Evolutionary conservation across 2,113 vertebrate genomes (phyloP).

Genomic region (Engystomops pustulosus): DNA sequence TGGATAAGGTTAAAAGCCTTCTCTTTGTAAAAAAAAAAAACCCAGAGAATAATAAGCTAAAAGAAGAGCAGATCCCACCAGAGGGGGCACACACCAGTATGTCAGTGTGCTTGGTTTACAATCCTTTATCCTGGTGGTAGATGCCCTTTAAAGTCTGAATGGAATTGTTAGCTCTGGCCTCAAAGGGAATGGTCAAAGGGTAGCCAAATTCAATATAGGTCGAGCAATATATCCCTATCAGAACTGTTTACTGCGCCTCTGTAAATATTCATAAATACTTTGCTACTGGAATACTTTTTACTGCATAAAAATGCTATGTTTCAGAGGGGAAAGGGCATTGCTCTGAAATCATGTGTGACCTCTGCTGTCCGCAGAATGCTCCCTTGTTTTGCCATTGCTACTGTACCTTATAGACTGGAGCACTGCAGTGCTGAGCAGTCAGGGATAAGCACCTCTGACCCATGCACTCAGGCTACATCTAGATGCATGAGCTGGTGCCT

Average conservation of each 20-base stretch:
- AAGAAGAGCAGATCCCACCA: no score
- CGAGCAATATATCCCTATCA: no score
- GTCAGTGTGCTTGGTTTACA: no score
- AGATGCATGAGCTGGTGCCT: slow-evolving; percentile 1
- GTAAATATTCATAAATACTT: slow-evolving; percentile 13
- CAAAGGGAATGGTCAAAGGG: no score
- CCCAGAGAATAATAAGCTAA: no score
- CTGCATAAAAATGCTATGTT: not conserved
- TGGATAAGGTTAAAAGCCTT: no score
- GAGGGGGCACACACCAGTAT: no score
- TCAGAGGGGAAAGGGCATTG: not conserved
- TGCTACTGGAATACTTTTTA: not conserved
- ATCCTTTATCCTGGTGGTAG: no score
- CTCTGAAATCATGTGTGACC: not conserved
- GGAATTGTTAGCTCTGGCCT: no score
- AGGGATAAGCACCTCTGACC: slow-evolving; percentile 18
- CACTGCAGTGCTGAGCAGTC: slow-evolving; percentile 34
- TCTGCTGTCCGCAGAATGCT: not conserved
- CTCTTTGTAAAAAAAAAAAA: no score
- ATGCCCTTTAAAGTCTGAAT: no score
- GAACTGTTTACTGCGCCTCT: slow-evolving; percentile 8
- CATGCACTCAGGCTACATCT: not conserved
- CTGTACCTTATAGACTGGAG: not conserved
- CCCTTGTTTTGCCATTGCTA: not conserved
- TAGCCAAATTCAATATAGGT: no score